These are phyloP conservation scores for Xenopus tropicalis DNA, from an alignment of 2,113 vertebrate genomes.

Conservation along the genomic window UCB_Xtro_10.0 CM004449.2:127348001-127348500, in stretches of 20 bases:
- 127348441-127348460: constrained; percentile 41
- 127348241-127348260: too few species aligned
- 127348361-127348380: constrained; percentile 34
- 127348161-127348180: neutral
- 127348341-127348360: constrained; percentile 33
- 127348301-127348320: constrained; percentile 19
- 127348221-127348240: constrained; percentile 8
- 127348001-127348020: too few species aligned
- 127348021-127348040: too few species aligned
- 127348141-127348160: neutral
- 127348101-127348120: neutral
- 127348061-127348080: constrained; percentile 38
- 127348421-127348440: constrained; percentile 35
- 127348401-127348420: constrained; percentile 36
- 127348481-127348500: constrained; percentile 4
- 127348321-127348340: constrained; percentile 1
- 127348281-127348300: constrained; percentile 18
- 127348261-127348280: neutral
- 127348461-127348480: constrained; percentile 36
- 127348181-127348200: neutral
- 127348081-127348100: constrained; percentile 1
- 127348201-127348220: neutral
- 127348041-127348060: constrained; percentile 38
- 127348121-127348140: neutral
- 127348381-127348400: constrained; percentile 34